These are phyloP conservation scores for Gnatocerus cornutus DNA, from an alignment of 2,888 invertebrate species.

Conservation along the genomic window DNA sequence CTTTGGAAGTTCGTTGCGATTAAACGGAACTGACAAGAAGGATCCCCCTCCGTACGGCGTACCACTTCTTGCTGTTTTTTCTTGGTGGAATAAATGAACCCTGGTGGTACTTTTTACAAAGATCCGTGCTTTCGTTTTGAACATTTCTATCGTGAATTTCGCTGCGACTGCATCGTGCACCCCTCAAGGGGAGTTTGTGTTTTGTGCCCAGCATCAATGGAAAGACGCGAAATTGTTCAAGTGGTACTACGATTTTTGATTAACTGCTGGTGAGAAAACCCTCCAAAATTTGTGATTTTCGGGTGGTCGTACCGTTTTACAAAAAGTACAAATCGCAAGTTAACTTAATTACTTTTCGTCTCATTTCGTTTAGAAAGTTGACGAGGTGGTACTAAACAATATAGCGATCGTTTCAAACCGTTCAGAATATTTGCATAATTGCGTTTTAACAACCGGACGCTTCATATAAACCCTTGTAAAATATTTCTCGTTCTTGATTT, in stretches of 20 bases:
- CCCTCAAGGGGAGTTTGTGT: conserved; percentile 11
- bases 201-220: conserved; percentile 53
- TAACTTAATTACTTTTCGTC: too few relatives aligned
- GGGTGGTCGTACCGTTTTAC: neutral
- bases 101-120: conserved; percentile 33
- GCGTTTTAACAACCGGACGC: conserved; percentile 1
- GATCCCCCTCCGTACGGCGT: conserved; percentile 19
- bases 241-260: conserved; percentile 57
- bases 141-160: conserved; percentile 36
- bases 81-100: conserved; percentile 16
- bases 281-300: too few relatives aligned
- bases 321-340: too few relatives aligned
- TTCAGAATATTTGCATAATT: conserved; percentile 1
- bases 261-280: conserved; percentile 47
- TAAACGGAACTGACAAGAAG: conserved; percentile 27
- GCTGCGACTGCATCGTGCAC: conserved; percentile 10
- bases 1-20: neutral
- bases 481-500: conserved; percentile 25
- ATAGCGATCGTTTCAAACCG: neutral
- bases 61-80: conserved; percentile 34
- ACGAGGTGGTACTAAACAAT: neutral
- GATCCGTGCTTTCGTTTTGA: conserved; percentile 36
- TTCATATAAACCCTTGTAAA: conserved; percentile 24
- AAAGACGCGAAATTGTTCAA: conserved; percentile 57
- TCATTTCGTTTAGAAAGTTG: too few relatives aligned